These are phyloP conservation scores for Ambastaia sidthimunki DNA, from an alignment of 2,797 vertebrate species.

Conservation along the genomic window DNA sequence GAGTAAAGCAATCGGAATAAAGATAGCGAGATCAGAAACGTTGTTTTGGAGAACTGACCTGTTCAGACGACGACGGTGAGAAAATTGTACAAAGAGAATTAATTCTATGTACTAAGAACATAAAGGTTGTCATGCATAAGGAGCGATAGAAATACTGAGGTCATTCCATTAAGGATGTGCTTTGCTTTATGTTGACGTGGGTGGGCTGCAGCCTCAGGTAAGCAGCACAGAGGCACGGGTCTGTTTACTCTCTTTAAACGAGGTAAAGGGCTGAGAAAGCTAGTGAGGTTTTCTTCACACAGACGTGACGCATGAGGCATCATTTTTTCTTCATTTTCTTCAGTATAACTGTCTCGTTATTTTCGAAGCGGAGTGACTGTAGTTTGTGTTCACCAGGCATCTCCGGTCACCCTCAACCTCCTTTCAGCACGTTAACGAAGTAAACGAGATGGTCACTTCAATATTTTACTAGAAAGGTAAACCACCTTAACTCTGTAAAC, in stretches of 20 bases:
- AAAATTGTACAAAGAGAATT: constrained; percentile 69
- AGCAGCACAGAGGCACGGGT: too few relatives aligned
- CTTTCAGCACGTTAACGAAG: neutral
- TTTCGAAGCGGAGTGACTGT: too few relatives aligned
- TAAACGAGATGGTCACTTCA: neutral
- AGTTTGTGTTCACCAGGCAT: neutral
- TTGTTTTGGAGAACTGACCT: neutral
- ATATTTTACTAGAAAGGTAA: neutral
- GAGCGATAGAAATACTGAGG: constrained; percentile 73
- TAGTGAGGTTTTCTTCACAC: too few relatives aligned
- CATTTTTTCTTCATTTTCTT: too few relatives aligned
- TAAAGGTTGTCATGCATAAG: constrained; percentile 76
- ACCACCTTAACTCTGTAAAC: neutral
- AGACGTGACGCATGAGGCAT: too few relatives aligned
- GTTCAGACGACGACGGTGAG: neutral
- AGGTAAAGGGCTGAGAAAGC: too few relatives aligned
- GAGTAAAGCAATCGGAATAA: neutral
- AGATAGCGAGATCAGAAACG: neutral
- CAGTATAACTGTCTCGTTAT: too few relatives aligned
- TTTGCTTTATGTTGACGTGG: constrained; percentile 58
- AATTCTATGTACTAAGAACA: constrained; percentile 73
- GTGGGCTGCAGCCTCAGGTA: constrained; percentile 63
- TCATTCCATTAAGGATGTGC: constrained; percentile 70
- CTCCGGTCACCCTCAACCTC: neutral
- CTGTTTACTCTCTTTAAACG: too few relatives aligned